Conservation (phyloP, 2,113 vertebrate species). For the Procavia capensis region DNA sequence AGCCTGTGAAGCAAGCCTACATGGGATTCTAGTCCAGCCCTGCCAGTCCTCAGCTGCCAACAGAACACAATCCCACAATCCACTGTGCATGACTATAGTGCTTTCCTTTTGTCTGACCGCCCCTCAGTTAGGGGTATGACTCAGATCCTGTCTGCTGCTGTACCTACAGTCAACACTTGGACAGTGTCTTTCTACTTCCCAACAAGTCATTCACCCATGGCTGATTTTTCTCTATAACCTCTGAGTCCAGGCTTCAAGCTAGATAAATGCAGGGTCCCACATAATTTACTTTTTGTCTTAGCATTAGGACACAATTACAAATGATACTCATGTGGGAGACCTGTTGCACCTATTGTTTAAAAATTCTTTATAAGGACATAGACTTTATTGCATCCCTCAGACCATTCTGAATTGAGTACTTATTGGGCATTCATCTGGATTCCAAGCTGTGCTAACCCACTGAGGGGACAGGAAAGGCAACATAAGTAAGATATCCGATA, state of each 20-base stretch:
- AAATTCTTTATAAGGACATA: neutral
- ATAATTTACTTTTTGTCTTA: constrained; percentile 19
- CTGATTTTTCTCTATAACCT: constrained; percentile 37
- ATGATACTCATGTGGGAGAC: neutral
- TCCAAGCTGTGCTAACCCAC: neutral
- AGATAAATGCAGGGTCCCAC: constrained; percentile 11
- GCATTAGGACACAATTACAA: neutral
- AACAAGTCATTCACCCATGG: constrained; percentile 2
- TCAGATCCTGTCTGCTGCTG: neutral
- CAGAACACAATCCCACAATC: constrained; percentile 34
- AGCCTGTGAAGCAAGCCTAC: neutral
- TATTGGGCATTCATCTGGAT: neutral
- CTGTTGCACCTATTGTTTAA: constrained; percentile 18
- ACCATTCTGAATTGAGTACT: neutral
- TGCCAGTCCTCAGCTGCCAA: constrained; percentile 39
- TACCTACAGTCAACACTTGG: constrained; percentile 12
- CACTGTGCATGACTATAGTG: neutral
- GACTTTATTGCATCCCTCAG: neutral
- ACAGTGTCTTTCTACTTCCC: neutral
- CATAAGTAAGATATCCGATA: constrained; percentile 15
- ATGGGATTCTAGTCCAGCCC: constrained; percentile 1
- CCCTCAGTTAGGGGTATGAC: constrained; percentile 1
- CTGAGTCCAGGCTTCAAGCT: neutral
- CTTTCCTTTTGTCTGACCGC: constrained; percentile 46
- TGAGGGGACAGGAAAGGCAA: neutral